Base-by-base conservation (phyloP, 2,797 vertebrate genomes). In the Sibirionetta formosa region DNA sequence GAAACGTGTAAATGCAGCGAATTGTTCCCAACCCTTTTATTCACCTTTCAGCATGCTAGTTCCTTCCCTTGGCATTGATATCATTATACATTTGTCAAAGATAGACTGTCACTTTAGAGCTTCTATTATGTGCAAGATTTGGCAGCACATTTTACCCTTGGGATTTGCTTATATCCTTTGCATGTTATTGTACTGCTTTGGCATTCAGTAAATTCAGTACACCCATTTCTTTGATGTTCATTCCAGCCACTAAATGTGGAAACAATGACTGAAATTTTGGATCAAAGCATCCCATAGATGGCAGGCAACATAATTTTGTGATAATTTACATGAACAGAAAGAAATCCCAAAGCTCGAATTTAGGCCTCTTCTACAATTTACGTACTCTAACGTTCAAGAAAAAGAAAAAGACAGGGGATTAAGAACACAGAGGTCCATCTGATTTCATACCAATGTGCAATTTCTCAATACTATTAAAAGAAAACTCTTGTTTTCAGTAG, bases 101-200 rank as follows among this genome's bases (percentile, higher is more conserved):
- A 98, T 69, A 97, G 96, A 97, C 97, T 98, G 98, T 98, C 98
- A 98, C 96, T 98, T 97, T 96, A 97, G 97, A 93, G 80, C 94
- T 97, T 98, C 98, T 98, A 98, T 98, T 98, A 98, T 98, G 98
- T 98, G 97, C 95, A 98, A 98, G 97, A 97, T 97, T 98, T 98
- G 98, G 98, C 98, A 98, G 94, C 97, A 96, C 95, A 90, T 97
- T 97, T 97, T 92, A 95, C 98, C 98, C 96, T 96, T 97, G 98
- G 98, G 98, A 98, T 97, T 98, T 98, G 95, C 98, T 97, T 98
- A 97, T 98, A 98, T 98, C 98, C 98, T 98, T 97, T 98, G 98
- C 97, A 96, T 98, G 97, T 98, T 98, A 98, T 98, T 98, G 98
- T 98, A 97, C 97, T 97, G 97, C 94, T 97, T 89, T 98, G 98